Evolutionary conservation across 2,113 vertebrate species (phyloP).

Genomic region (human (Homo sapiens)): GRCh38 chr21:28809501-28810000

Average conservation of each 20-base stretch:
- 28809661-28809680: conserved; percentile 19
- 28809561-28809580: neutral
- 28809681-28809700: neutral
- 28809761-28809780: neutral
- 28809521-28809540: neutral
- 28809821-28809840: neutral
- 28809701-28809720: neutral
- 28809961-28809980: neutral
- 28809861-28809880: neutral
- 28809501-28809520: neutral
- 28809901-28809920: neutral
- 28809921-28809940: neutral
- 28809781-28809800: neutral
- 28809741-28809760: neutral
- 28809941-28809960: neutral
- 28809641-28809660: neutral
- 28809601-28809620: neutral
- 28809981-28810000: neutral
- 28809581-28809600: neutral
- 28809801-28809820: neutral
- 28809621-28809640: neutral
- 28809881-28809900: neutral
- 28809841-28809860: neutral
- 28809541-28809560: neutral
- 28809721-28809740: neutral